Evolutionary conservation across 2,797 vertebrate species (phyloP).

Genomic region (Chaetodon trifasciatus): DNA sequence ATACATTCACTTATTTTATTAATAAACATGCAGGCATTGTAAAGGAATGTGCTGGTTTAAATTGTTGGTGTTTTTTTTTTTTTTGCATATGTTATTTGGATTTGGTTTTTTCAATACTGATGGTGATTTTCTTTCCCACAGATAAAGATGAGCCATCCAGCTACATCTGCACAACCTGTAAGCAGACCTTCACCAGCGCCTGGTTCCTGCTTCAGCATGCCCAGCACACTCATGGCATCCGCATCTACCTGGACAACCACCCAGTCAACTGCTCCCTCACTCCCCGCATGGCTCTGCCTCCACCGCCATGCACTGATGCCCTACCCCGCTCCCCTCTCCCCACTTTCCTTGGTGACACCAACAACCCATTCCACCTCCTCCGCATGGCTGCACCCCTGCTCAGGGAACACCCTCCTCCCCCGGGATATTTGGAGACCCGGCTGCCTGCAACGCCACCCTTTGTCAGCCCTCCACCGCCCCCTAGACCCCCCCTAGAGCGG

Average conservation of each 20-base stretch:
- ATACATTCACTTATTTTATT: background rate
- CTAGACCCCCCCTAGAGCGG: slow-evolving; percentile 92
- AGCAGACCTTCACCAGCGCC: slow-evolving; percentile 99
- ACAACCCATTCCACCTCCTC: slow-evolving; percentile 97
- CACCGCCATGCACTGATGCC: slow-evolving; percentile 91
- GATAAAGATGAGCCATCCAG: slow-evolving; percentile 99
- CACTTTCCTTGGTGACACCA: slow-evolving; percentile 95
- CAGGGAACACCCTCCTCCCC: slow-evolving; percentile 88
- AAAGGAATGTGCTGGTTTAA: background rate
- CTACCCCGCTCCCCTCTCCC: slow-evolving; percentile 96
- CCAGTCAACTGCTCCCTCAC: slow-evolving; percentile 94
- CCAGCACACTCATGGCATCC: slow-evolving; percentile 98
- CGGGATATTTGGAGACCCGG: slow-evolving; percentile 94
- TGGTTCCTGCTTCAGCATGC: slow-evolving; percentile 99
- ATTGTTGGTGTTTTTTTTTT: background rate
- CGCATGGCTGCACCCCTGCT: slow-evolving; percentile 97
- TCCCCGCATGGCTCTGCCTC: slow-evolving; percentile 96
- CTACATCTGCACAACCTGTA: slow-evolving; percentile 99
- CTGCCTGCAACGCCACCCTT: slow-evolving; percentile 95
- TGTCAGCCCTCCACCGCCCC: slow-evolving; percentile 95
- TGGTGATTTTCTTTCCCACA: slow-evolving; percentile 77
- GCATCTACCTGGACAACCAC: slow-evolving; percentile 99
- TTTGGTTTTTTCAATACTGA: slow-evolving; percentile 1
- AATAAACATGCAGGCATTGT: background rate
- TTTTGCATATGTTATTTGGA: slow-evolving; percentile 14